A percentile compares a stretch with the other conserved stretches of the same genome.
Evolutionary conservation across 1,140 invertebrate species (phyloP).

Genomic region (Drosophila varians): DNA sequence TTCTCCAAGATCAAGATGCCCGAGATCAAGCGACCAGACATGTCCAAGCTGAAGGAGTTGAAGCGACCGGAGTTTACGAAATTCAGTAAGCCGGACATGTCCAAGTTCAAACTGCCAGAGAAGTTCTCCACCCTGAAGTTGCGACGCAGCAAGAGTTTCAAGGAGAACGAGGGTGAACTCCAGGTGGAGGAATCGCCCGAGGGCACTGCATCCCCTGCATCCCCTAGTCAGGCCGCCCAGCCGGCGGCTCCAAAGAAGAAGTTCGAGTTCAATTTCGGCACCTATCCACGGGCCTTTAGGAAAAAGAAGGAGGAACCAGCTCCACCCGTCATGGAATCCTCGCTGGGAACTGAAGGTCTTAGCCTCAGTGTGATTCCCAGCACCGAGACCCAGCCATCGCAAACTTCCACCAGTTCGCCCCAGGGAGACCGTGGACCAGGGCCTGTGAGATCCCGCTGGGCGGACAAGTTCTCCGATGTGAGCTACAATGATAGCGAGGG

Average conservation of each 20-base stretch:
- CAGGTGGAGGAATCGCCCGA: constrained; percentile 39
- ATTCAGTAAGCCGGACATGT: constrained; percentile 85
- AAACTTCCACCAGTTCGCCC: constrained; percentile 84
- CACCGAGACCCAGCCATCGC: constrained; percentile 80
- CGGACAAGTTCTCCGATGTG: constrained; percentile 84
- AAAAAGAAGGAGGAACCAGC: constrained; percentile 85
- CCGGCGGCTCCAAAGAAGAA: constrained; percentile 84
- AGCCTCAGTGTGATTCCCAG: constrained; percentile 78
- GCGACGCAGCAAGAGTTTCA: constrained; percentile 78
- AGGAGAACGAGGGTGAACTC: constrained; percentile 64
- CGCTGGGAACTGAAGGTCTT: constrained; percentile 74
- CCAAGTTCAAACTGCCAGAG: constrained; percentile 87
- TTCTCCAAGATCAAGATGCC: constrained; percentile 85
- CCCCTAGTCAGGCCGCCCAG: constrained; percentile 58
- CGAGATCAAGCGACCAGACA: constrained; percentile 86
- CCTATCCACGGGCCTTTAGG: constrained; percentile 90
- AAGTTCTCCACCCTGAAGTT: constrained; percentile 81
- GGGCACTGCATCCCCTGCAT: constrained; percentile 18
- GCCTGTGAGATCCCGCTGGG: constrained; percentile 84
- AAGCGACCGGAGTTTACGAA: constrained; percentile 82
- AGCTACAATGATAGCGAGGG: constrained; percentile 84
- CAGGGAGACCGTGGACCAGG: constrained; percentile 84
- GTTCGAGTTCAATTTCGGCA: constrained; percentile 89
- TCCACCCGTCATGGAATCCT: constrained; percentile 53
- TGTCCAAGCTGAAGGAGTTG: constrained; percentile 85